phyloP scores from a whole-genome alignment of 2,113 vertebrate species.

The Chlorodrepanis virens region DNA sequence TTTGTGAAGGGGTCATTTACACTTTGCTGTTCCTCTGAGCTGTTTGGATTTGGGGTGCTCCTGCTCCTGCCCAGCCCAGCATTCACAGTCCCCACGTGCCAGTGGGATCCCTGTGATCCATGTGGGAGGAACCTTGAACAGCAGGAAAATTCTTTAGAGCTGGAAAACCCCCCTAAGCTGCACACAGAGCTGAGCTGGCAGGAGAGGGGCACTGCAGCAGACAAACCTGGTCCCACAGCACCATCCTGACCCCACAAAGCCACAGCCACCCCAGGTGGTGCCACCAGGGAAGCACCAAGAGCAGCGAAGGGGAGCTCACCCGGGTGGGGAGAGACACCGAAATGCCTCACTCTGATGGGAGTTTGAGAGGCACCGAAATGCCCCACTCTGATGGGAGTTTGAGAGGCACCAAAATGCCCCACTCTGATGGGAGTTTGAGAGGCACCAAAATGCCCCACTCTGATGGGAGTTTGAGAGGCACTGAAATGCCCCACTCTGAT shows the following conservation, averaged over 20 bases:
- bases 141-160: fast-evolving
- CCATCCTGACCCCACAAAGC: neutral
- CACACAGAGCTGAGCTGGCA: fast-evolving
- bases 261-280: fast-evolving
- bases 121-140: neutral
- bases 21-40: too few relatives aligned
- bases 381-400: too few relatives aligned
- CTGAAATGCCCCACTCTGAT: too few relatives aligned
- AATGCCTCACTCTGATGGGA: neutral
- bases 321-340: fast-evolving
- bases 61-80: neutral
- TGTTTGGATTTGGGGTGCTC: neutral
- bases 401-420: too few relatives aligned
- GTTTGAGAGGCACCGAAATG: neutral
- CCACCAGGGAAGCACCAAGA: neutral
- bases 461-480: too few relatives aligned
- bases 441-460: too few relatives aligned
- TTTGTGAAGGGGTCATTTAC: neutral
- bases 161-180: too few relatives aligned
- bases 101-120: fast-evolving
- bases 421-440: too few relatives aligned
- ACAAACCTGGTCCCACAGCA: neutral
- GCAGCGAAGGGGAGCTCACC: neutral
- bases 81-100: fast-evolving
- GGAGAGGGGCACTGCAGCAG: neutral